Evolutionary conservation across 2,888 invertebrate genomes (phyloP).

Genomic region (Drosophila sordidapex): DNA sequence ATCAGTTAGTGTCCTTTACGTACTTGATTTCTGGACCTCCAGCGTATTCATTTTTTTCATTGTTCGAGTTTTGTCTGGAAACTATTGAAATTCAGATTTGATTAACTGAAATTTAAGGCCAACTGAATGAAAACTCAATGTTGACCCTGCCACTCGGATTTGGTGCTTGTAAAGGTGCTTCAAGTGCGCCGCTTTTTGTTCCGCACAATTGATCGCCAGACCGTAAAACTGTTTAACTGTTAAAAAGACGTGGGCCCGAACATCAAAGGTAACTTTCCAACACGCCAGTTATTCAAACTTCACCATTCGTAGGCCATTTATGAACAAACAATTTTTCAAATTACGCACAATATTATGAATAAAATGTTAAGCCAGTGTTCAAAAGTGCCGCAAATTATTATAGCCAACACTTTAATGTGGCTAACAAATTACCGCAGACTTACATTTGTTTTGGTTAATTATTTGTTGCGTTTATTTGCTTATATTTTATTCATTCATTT

Average conservation of each 20-base stretch:
- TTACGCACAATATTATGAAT: background rate
- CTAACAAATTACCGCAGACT: constrained; percentile 12
- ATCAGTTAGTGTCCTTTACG: constrained; percentile 27
- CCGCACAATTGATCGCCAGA: constrained; percentile 49
- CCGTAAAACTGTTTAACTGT: constrained; percentile 35
- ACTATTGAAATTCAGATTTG: background rate
- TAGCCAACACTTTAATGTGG: constrained; percentile 13
- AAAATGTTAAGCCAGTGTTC: background rate
- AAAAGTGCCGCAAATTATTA: background rate
- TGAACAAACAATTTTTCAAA: background rate
- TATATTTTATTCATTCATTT: background rate
- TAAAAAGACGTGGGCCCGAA: constrained; percentile 18
- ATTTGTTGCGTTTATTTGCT: constrained; percentile 1
- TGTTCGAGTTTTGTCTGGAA: background rate
- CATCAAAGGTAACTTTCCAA: constrained; percentile 57
- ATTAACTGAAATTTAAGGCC: background rate
- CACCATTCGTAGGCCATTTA: constrained; percentile 5
- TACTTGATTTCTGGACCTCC: constrained; percentile 42
- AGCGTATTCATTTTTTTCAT: constrained; percentile 27
- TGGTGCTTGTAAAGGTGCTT: background rate
- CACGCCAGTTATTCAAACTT: constrained; percentile 4
- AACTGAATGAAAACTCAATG: constrained; percentile 39
- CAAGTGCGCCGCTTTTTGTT: constrained; percentile 16
- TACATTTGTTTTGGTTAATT: constrained; percentile 12
- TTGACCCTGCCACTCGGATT: background rate